phyloP scores from a whole-genome alignment of 2,113 vertebrate species.

The crab-eating macaque (Macaca fascicularis) region T2T-MFA8v1.1 NC_088387.1:17390501-17391000 shows the following conservation, averaged over 20 bases:
- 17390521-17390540: neutral
- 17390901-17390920: neutral
- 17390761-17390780: neutral
- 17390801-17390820: neutral
- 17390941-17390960: neutral
- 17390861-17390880: too few relatives aligned
- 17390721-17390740: fast-evolving
- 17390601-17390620: neutral
- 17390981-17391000: neutral
- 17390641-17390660: neutral
- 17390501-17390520: too few relatives aligned
- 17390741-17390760: neutral
- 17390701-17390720: neutral
- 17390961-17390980: too few relatives aligned
- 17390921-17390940: neutral
- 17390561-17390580: neutral
- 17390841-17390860: neutral
- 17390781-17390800: neutral
- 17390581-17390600: neutral
- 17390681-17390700: neutral
- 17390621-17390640: neutral
- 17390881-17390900: neutral
- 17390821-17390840: neutral
- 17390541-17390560: neutral
- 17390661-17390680: neutral